Percentiles rank a stretch among this genome's conserved stretches.
Evolutionary conservation across 2,888 invertebrate species (phyloP).

Genomic region (Drosophila subquinaria): DNA sequence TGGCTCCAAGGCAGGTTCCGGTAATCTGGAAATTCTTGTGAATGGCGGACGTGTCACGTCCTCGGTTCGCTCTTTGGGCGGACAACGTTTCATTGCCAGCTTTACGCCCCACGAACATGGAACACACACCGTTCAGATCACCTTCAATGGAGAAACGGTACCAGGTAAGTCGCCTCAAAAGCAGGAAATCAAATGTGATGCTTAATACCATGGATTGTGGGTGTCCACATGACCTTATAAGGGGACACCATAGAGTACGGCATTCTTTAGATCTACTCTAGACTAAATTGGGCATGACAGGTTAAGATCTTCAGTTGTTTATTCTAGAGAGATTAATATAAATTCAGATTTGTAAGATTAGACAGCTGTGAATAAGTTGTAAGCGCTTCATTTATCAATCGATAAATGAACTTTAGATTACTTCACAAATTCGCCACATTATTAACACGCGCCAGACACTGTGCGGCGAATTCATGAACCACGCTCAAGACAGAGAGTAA

Average conservation of each 20-base stretch:
- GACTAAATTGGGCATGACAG: slow-evolving; percentile 33
- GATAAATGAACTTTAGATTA: too few relatives aligned
- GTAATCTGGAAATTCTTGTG: slow-evolving; percentile 97
- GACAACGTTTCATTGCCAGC: slow-evolving; percentile 95
- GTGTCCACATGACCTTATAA: slow-evolving; percentile 23
- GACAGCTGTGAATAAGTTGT: neutral
- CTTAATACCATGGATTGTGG: slow-evolving; percentile 18
- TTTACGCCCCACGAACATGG: slow-evolving; percentile 96
- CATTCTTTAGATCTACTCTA: slow-evolving; percentile 33
- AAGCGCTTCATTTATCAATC: neutral
- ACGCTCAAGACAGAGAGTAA: neutral
- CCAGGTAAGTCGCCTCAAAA: slow-evolving; percentile 90
- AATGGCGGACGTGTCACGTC: slow-evolving; percentile 98
- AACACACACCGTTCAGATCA: slow-evolving; percentile 95
- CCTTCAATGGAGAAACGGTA: slow-evolving; percentile 96
- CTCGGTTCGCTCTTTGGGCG: slow-evolving; percentile 95
- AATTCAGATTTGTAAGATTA: neutral
- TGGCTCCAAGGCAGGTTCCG: slow-evolving; percentile 97
- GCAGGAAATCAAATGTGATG: slow-evolving; percentile 31
- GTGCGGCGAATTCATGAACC: slow-evolving; percentile 61
- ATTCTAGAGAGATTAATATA: neutral
- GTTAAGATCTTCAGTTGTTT: slow-evolving; percentile 16
- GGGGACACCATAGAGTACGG: slow-evolving; percentile 5
- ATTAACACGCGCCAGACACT: slow-evolving; percentile 30
- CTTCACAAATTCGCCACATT: neutral